Base-by-base conservation (phyloP, 2,113 vertebrate species). In the Tricholaema leucomelas region DNA sequence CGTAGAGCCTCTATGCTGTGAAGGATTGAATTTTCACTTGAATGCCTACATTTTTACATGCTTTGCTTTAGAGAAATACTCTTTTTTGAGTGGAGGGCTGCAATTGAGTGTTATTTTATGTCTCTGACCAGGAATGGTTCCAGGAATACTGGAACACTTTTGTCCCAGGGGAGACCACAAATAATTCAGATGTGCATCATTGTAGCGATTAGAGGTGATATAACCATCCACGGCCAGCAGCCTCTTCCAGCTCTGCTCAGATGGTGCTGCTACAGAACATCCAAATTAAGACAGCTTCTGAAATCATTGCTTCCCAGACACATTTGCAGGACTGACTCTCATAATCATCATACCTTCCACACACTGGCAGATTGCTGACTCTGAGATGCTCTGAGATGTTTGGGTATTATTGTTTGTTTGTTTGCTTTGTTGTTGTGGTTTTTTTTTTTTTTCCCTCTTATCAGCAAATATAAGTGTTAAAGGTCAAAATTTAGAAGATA, bases 1-100 rank as follows among this genome's bases (percentile, higher is more conserved):
- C 77, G 27, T 96, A 97, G 96, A 96, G 87, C 96, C 97, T 97
- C 95, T 97, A 96, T 97, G 97, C 97, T 97, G 97, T 98, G 98
- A 98, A 98, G 97, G 97, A 98, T 97, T 98, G 97, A 97, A 98
- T 98, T 98, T 98, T 98, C 98, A 97, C 96, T 97, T 97, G 96
- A 98, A 98, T 97, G 97, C 96, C 94, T 98, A 97, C 95, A 97
- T 98, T 97, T 98, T 98, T 95, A 96, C 90, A 90, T 97, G 84
- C 91, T 97, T 97, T 96, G 97, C 91, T 95, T 97, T 96, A 90
- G 83, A 96, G 94, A 96, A 98, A 91, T 93, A 97, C 93, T 97
- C 33, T 93, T 93, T 97, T 97, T 96, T 97, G 91, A 98, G 96
- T 97, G 95, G 96, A 93, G 97, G 90, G 92, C 84, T 92, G 91